Evolutionary conservation across 2,888 invertebrate genomes (phyloP).

Genomic region (Onthophagus sagittarius): DNA sequence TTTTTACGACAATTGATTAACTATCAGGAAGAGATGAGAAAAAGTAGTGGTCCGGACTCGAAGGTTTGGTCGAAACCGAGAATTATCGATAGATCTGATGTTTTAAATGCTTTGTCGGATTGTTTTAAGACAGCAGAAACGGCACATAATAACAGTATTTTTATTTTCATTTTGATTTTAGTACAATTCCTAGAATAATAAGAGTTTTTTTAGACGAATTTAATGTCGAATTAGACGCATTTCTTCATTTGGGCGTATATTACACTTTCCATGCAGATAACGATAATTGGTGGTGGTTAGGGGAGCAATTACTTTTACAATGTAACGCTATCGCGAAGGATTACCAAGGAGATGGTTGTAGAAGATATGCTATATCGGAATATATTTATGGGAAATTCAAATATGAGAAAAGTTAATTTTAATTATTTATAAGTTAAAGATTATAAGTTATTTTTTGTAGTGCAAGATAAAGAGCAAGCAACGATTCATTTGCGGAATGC

Average conservation of each 20-base stretch:
- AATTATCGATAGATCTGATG: conserved; percentile 36
- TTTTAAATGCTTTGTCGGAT: conserved; percentile 37
- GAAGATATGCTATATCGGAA: conserved; percentile 52
- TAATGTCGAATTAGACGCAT: conserved; percentile 39
- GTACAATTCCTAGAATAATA: background rate
- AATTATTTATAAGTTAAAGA: conserved; percentile 1
- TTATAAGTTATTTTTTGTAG: conserved; percentile 26
- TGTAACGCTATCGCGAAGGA: conserved; percentile 50
- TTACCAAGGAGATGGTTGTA: conserved; percentile 50
- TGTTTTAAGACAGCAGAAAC: conserved; percentile 36
- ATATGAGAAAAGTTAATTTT: conserved; percentile 51
- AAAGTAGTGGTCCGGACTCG: conserved; percentile 53
- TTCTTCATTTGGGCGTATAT: conserved; percentile 48
- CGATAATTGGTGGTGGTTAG: conserved; percentile 56
- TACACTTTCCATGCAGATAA: conserved; percentile 41
- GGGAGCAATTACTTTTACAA: conserved; percentile 54
- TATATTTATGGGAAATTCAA: conserved; percentile 55
- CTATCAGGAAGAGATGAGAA: conserved; percentile 52
- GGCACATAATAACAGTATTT: conserved; percentile 34
- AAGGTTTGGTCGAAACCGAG: conserved; percentile 45
- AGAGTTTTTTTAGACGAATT: conserved; percentile 24
- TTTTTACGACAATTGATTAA: conserved; percentile 56
- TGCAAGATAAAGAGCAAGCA: conserved; percentile 34
- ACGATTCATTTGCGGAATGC: conserved; percentile 34
- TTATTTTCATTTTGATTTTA: conserved; percentile 17